These are phyloP conservation scores for Synergus itoensis DNA, from an alignment of 2,888 invertebrate genomes.

Conservation along the genomic window DNA sequence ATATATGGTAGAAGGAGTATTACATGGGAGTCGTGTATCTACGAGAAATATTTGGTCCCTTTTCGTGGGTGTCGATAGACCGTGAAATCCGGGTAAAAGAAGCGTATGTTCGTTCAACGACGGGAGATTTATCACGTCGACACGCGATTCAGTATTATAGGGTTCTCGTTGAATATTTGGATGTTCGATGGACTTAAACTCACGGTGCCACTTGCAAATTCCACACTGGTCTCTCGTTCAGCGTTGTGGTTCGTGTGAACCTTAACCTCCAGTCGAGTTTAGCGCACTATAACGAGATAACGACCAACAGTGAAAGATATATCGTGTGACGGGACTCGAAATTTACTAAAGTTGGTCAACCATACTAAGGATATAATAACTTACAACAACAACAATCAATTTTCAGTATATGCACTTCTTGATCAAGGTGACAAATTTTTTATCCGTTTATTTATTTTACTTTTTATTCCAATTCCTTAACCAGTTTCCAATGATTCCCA, in stretches of 20 bases:
- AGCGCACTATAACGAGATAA: conserved; percentile 33
- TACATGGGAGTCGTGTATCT: neutral
- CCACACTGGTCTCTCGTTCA: conserved; percentile 2
- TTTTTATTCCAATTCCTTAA: too few species aligned
- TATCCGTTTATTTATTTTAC: too few species aligned
- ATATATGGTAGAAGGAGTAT: neutral
- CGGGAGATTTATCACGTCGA: conserved; percentile 19
- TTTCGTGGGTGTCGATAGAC: conserved; percentile 10
- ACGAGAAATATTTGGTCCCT: conserved; percentile 20
- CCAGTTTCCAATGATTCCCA: too few species aligned
- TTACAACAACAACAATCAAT: neutral
- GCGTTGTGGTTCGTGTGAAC: conserved; percentile 31
- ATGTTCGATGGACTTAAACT: conserved; percentile 32
- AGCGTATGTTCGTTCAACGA: conserved; percentile 1
- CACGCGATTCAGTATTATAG: neutral
- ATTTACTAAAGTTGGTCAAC: conserved; percentile 24
- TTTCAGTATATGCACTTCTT: neutral
- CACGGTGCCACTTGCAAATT: conserved; percentile 23
- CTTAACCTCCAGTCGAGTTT: conserved; percentile 31
- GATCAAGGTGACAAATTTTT: neutral
- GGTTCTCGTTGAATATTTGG: neutral
- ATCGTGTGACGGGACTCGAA: conserved; percentile 14
- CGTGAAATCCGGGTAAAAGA: conserved; percentile 35
- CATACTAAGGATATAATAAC: neutral
- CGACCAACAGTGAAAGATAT: conserved; percentile 24